Percentiles rank a stretch among this genome's conserved stretches.
Conservation (phyloP, 2,888 invertebrate species). For the Lampropteryx suffumata region DNA sequence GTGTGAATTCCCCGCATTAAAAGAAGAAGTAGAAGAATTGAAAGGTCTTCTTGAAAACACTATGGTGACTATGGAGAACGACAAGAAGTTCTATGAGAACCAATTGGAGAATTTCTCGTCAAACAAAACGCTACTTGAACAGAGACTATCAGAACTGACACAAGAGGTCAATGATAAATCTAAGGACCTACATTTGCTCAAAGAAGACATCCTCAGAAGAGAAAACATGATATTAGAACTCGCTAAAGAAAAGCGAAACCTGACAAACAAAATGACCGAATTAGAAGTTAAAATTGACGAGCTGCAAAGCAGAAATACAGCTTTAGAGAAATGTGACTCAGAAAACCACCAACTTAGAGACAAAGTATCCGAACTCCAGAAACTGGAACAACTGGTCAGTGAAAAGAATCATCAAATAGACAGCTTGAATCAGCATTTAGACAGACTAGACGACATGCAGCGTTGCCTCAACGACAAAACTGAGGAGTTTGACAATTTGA, state of each 20-base stretch:
- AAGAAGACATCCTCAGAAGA: constrained; percentile 81
- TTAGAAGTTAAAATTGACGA: constrained; percentile 78
- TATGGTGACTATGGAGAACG: constrained; percentile 77
- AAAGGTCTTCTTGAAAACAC: constrained; percentile 75
- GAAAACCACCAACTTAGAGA: constrained; percentile 76
- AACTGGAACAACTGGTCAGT: constrained; percentile 78
- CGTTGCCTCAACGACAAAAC: constrained; percentile 77
- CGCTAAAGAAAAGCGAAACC: constrained; percentile 81
- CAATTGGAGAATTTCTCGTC: constrained; percentile 79
- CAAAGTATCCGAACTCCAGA: constrained; percentile 72
- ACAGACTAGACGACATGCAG: constrained; percentile 74
- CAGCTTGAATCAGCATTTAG: constrained; percentile 75
- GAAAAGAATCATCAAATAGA: constrained; percentile 82
- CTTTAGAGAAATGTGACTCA: constrained; percentile 61
- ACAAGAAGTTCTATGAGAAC: constrained; percentile 81
- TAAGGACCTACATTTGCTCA: constrained; percentile 76
- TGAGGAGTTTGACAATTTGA: constrained; percentile 70
- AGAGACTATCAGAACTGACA: constrained; percentile 82
- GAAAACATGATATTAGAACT: constrained; percentile 83
- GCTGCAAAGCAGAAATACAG: constrained; percentile 66
- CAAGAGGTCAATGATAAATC: constrained; percentile 79
- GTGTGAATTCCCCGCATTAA: constrained; percentile 76
- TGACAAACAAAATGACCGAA: constrained; percentile 74
- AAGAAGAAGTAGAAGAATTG: constrained; percentile 74
- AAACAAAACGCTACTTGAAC: constrained; percentile 78